Evolutionary conservation across 2,113 vertebrate species (phyloP).

Genomic region (Lynx canadensis): DNA sequence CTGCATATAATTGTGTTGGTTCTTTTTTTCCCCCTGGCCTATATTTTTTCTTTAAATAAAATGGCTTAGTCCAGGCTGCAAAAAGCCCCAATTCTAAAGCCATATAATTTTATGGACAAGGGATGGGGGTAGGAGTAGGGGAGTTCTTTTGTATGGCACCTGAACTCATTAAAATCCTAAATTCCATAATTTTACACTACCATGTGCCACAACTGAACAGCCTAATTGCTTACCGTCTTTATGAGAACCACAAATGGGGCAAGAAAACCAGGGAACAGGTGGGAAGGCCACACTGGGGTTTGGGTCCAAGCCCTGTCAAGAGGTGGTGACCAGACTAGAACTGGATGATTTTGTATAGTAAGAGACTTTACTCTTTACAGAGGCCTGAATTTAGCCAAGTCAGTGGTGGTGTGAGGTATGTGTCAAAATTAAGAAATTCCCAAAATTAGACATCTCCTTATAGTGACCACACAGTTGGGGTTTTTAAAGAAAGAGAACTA

Average conservation of each 20-base stretch:
- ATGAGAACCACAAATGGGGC: constrained; percentile 82
- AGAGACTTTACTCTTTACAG: constrained; percentile 41
- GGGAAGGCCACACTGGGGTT: constrained; percentile 78
- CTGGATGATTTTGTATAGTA: constrained; percentile 25
- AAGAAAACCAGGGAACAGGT: constrained; percentile 86
- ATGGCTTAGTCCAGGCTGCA: constrained; percentile 83
- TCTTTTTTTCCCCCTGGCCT: constrained; percentile 57
- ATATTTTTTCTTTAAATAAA: constrained; percentile 86
- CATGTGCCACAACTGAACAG: constrained; percentile 85
- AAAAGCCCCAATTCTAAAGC: constrained; percentile 87
- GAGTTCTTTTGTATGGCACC: constrained; percentile 88
- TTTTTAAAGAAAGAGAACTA: not conserved
- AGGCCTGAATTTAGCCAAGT: not conserved
- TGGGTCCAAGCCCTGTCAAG: constrained; percentile 72
- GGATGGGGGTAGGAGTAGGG: constrained; percentile 50
- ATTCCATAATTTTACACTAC: constrained; percentile 91
- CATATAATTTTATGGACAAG: constrained; percentile 90
- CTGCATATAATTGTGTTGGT: constrained; percentile 88
- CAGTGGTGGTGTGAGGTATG: not conserved
- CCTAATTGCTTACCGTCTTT: constrained; percentile 87
- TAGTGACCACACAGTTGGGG: not conserved
- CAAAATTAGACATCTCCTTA: not conserved
- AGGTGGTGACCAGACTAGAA: constrained; percentile 29
- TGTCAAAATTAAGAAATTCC: constrained; percentile 36
- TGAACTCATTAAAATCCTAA: constrained; percentile 89